Conservation (phyloP, 2,888 invertebrate genomes). For the Pediacus dermestoides region DNA sequence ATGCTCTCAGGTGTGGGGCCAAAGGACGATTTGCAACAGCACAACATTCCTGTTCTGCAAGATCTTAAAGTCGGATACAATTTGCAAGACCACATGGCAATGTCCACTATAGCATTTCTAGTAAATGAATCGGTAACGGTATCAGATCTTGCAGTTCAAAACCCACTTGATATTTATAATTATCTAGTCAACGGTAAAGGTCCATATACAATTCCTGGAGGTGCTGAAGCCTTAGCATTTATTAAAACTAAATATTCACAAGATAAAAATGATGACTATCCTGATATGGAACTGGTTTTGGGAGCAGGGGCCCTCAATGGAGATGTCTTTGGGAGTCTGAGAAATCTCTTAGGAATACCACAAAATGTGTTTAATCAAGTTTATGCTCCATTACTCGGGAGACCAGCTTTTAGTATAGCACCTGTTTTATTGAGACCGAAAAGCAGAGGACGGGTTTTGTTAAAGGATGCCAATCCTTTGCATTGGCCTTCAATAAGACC, state of each 20-base stretch:
- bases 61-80: slow-evolving; percentile 77
- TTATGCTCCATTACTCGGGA: slow-evolving; percentile 53
- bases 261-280: slow-evolving; percentile 53
- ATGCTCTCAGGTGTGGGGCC: slow-evolving; percentile 84
- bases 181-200: slow-evolving; percentile 63
- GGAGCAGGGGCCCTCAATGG: slow-evolving; percentile 74
- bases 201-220: slow-evolving; percentile 73
- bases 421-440: slow-evolving; percentile 72
- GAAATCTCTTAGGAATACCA: slow-evolving; percentile 63
- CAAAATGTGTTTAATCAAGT: slow-evolving; percentile 58
- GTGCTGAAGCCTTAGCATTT: slow-evolving; percentile 74
- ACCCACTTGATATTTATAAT: slow-evolving; percentile 58
- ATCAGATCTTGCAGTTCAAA: slow-evolving; percentile 56
- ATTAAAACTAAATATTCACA: slow-evolving; percentile 61
- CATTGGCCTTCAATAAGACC: slow-evolving; percentile 76
- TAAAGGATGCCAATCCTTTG: slow-evolving; percentile 69
- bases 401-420: slow-evolving; percentile 65
- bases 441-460: slow-evolving; percentile 67
- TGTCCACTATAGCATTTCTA: slow-evolving; percentile 68
- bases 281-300: slow-evolving; percentile 78
- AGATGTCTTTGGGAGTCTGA: slow-evolving; percentile 65
- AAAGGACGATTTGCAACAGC: slow-evolving; percentile 55
- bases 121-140: slow-evolving; percentile 67
- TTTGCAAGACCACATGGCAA: slow-evolving; percentile 76
- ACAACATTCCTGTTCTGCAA: slow-evolving; percentile 60